phyloP scores from a whole-genome alignment of 2,113 vertebrate genomes.

The Hemiprocne comata region DNA sequence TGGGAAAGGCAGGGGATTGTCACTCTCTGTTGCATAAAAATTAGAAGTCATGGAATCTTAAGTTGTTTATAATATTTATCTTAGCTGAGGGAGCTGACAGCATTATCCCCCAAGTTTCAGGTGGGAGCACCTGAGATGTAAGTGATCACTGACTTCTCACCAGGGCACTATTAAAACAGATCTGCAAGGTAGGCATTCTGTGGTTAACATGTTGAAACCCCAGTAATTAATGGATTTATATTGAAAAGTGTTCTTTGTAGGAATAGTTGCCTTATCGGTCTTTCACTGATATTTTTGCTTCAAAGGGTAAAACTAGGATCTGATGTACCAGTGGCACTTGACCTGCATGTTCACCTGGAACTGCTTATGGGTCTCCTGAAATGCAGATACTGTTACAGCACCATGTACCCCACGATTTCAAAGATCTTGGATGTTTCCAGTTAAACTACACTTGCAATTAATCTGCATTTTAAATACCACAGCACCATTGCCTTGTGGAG shows the following conservation, averaged over 20 bases:
- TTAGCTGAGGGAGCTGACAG: background rate
- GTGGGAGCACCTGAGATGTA: rapidly evolving
- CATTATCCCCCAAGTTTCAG: background rate
- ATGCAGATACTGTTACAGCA: background rate
- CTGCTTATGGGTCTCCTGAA: background rate
- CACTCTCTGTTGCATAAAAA: background rate
- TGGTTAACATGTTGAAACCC: rapidly evolving
- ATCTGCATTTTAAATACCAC: background rate
- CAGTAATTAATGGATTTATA: background rate
- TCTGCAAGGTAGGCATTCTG: rapidly evolving
- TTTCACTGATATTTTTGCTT: rapidly evolving
- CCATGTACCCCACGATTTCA: background rate
- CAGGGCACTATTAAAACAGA: background rate
- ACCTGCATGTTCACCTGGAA: background rate
- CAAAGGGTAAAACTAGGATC: background rate
- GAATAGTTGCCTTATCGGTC: background rate
- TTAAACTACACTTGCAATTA: background rate
- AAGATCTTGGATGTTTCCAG: background rate
- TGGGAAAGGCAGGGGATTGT: background rate
- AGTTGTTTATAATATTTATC: background rate
- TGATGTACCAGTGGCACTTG: background rate
- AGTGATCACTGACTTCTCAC: background rate
- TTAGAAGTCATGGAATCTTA: background rate
- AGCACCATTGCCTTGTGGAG: background rate
- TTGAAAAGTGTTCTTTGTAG: background rate